Conservation (phyloP, 1,140 invertebrate species). For the Diorhabda carinulata region DNA sequence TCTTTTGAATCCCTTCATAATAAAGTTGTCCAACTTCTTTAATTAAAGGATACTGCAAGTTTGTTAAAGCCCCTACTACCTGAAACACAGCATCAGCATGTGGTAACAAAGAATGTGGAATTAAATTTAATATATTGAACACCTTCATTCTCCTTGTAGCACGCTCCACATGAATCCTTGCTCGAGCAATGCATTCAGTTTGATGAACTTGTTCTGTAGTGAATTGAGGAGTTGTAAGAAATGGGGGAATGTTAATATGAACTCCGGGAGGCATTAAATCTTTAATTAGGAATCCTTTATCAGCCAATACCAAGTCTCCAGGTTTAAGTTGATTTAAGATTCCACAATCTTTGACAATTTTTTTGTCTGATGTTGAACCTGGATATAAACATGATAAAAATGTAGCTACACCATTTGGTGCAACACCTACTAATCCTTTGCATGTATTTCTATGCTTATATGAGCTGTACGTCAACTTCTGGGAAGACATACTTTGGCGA, state of each 20-base stretch:
- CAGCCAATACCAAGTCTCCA: slow-evolving; percentile 23
- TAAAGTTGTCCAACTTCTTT: slow-evolving; percentile 15
- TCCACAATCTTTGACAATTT: slow-evolving; percentile 18
- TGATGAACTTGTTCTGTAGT: slow-evolving; percentile 16
- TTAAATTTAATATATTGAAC: slow-evolving; percentile 19
- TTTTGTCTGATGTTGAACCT: slow-evolving; percentile 22
- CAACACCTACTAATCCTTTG: slow-evolving; percentile 26
- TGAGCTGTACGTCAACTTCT: slow-evolving; percentile 19
- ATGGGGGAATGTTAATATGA: slow-evolving; percentile 18
- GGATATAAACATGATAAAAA: slow-evolving; percentile 18
- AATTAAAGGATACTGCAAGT: slow-evolving; percentile 20
- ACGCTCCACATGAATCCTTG: slow-evolving; percentile 22
- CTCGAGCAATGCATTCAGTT: slow-evolving; percentile 19
- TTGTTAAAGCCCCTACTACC: slow-evolving; percentile 14
- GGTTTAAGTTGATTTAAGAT: slow-evolving; percentile 13
- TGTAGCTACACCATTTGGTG: slow-evolving; percentile 32
- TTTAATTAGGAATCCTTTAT: slow-evolving; percentile 22
- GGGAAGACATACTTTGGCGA: neutral
- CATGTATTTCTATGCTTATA: slow-evolving; percentile 21
- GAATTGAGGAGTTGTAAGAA: slow-evolving; percentile 21
- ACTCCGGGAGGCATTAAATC: slow-evolving; percentile 19
- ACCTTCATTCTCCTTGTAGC: slow-evolving; percentile 17
- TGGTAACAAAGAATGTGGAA: slow-evolving; percentile 1
- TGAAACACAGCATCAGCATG: slow-evolving; percentile 13
- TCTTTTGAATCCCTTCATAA: neutral